Conservation (phyloP, 2,113 vertebrate genomes). For the Coreoperca whiteheadi region DNA sequence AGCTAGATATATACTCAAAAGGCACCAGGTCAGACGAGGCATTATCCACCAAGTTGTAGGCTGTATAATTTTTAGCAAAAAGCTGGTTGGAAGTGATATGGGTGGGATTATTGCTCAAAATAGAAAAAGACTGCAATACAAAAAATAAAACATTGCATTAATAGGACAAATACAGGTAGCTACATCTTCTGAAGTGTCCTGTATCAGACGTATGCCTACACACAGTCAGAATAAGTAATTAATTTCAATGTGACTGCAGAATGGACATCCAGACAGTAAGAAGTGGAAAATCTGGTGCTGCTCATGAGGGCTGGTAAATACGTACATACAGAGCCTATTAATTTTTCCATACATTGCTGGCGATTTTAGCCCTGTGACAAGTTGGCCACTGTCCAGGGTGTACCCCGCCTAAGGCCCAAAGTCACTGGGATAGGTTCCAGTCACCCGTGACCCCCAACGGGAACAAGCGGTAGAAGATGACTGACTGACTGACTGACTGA, state of each 20-base stretch:
- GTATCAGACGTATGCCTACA: background rate
- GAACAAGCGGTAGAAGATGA: too few relatives aligned
- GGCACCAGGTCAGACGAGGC: background rate
- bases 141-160: background rate
- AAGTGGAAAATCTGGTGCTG: conserved; percentile 1
- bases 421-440: too few relatives aligned
- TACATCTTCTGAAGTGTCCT: too few relatives aligned
- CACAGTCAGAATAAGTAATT: background rate
- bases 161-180: too few relatives aligned
- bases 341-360: conserved; percentile 22
- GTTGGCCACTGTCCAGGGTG: too few relatives aligned
- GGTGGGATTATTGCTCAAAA: background rate
- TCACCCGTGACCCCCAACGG: too few relatives aligned
- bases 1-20: background rate
- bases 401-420: too few relatives aligned
- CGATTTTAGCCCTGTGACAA: too few relatives aligned
- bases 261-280: background rate
- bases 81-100: background rate
- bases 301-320: conserved; percentile 10
- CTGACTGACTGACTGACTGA: too few relatives aligned
- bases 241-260: background rate
- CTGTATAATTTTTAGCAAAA: background rate
- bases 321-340: conserved; percentile 25
- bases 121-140: background rate
- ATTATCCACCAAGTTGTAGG: background rate